A percentile compares a stretch with the other conserved stretches of the same genome.
Evolutionary conservation across 35 echinoderm and acorn worm species (phyloP).

Genomic region (Chiridota heheva): DNA sequence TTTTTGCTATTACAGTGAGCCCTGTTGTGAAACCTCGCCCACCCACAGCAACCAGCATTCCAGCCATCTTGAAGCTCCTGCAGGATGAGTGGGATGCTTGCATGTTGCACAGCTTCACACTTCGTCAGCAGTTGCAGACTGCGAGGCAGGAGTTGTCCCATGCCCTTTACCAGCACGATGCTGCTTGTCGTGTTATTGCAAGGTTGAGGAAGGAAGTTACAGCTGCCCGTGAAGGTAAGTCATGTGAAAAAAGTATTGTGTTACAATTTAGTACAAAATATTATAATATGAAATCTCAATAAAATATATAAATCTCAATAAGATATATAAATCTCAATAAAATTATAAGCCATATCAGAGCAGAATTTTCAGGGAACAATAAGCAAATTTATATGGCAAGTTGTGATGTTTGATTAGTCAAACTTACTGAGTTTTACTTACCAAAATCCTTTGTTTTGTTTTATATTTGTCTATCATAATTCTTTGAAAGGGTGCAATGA

Average conservation of each 20-base stretch:
- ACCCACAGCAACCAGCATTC: conserved; percentile 98
- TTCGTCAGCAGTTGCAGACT: conserved; percentile 96
- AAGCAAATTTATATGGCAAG: no score
- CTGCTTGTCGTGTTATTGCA: conserved; percentile 97
- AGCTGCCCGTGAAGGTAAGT: conserved; percentile 95
- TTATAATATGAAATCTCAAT: no score
- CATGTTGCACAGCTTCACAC: conserved; percentile 98
- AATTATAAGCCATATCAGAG: no score
- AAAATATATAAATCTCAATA: no score
- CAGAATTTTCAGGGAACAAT: no score
- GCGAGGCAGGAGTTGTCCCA: conserved; percentile 96
- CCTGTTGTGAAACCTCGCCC: conserved; percentile 92
- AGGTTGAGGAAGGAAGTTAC: conserved; percentile 95
- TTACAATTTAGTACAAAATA: neutral
- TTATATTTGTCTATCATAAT: no score
- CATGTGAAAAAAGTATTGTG: neutral
- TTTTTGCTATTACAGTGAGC: conserved; percentile 51
- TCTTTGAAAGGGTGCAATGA: no score
- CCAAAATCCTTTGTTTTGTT: no score
- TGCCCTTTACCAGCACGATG: conserved; percentile 98
- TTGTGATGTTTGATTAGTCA: no score
- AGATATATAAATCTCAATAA: no score
- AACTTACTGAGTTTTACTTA: no score
- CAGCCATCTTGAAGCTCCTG: conserved; percentile 95
- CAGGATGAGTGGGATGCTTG: conserved; percentile 99